Evolutionary conservation across 2,797 vertebrate species (phyloP).

Genomic region (Acanthurus lineatus): DNA sequence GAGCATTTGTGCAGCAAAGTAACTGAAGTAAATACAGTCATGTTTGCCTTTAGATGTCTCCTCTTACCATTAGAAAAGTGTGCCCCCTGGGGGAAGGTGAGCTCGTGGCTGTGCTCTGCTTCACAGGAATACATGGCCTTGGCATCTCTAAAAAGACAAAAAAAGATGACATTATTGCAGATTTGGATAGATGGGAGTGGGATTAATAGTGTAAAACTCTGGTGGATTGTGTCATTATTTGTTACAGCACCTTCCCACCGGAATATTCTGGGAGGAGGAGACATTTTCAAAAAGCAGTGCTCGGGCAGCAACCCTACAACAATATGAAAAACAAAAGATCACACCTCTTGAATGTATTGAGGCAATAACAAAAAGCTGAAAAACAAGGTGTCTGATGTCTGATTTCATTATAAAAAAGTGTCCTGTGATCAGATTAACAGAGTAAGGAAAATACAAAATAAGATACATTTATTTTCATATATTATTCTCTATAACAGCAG

Average conservation of each 20-base stretch:
- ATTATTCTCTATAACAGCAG: slow-evolving; percentile 8
- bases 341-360: neutral
- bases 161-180: neutral
- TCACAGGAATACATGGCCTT: slow-evolving; percentile 97
- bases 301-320: slow-evolving; percentile 92
- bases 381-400: neutral
- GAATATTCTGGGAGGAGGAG: slow-evolving; percentile 81
- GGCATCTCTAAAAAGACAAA: slow-evolving; percentile 87
- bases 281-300: slow-evolving; percentile 92
- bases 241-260: slow-evolving; percentile 86
- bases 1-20: neutral
- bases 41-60: neutral
- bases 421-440: neutral
- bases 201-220: neutral
- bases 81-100: slow-evolving; percentile 96
- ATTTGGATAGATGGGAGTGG: neutral
- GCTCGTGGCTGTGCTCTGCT: slow-evolving; percentile 95
- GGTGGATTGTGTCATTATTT: slow-evolving; percentile 34
- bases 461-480: neutral
- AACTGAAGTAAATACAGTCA: neutral
- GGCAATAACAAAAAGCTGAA: slow-evolving; percentile 6
- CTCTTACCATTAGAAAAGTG: slow-evolving; percentile 93
- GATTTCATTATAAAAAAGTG: neutral
- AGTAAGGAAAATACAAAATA: neutral
- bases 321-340: slow-evolving; percentile 12